Base-by-base conservation (phyloP, 2,797 vertebrate species). In the Falco concolor region DNA sequence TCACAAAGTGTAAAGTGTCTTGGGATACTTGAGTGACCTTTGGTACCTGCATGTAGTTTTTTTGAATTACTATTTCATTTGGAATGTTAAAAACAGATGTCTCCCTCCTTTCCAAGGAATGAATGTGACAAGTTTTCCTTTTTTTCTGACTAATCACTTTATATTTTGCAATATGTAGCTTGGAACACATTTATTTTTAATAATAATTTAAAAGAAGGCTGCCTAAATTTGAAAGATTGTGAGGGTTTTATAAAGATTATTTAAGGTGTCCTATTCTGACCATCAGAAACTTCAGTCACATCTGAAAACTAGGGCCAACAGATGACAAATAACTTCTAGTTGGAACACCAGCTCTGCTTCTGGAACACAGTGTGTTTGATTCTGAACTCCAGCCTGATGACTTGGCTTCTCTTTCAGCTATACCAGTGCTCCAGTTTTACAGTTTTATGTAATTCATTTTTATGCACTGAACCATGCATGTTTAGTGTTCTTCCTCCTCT, bases 321-420 rank as follows among this genome's bases (percentile, higher is more conserved):
- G 70, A 91, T 86, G 93, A 86, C 52, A 76, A 57, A 65, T 56
- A 78, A 32, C 59, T 94, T 76, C 86, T 36, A 53, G n/a, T 32
- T 36, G 9, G 72, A 88, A 45, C 50, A 61, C 7, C 61, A 91
- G 44, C 36, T 81, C 54, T 95, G 53, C 73, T 91, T 81, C 76
- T 95, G 87, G 89, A 86, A 84, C 52, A 79, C 27, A 19, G 32
- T 53, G 86, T 94, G 64, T 87, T 90, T 83, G 72, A 60, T 84
- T 93, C 79, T 79, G 65, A 82, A 42, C 63, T 87, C 49, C 63
- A 81, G 77, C 76, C 23, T 86, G 76, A 72, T 79, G 83, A 47
- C 52, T 93, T 96, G 84, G 59, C 88, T 79, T 96, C 90, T 70
- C 80, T 86, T 90, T 78, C 61, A 88, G 69, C 50, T 65, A 3